Evolutionary conservation across 1,140 invertebrate genomes (phyloP).

Genomic region (Chrysopa pallens): DNA sequence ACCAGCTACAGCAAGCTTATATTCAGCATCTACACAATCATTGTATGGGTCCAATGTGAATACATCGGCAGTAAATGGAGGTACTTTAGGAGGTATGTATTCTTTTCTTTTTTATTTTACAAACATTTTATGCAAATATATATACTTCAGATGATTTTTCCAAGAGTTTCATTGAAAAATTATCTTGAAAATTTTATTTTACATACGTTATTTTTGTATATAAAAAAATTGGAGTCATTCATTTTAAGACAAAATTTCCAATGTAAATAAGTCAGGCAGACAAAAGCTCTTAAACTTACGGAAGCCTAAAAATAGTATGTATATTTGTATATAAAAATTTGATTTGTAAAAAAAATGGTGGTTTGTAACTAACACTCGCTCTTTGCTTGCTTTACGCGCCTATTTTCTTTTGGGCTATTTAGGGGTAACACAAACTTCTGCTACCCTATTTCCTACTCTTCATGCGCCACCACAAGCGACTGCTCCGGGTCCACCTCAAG

Average conservation of each 20-base stretch:
- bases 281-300: no score
- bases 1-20: constrained; percentile 29
- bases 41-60: constrained; percentile 21
- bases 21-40: constrained; percentile 20
- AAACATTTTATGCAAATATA: no score
- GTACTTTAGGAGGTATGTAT: constrained; percentile 19
- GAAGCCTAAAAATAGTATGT: no score
- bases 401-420: constrained; percentile 4
- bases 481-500: constrained; percentile 5
- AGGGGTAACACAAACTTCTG: constrained; percentile 20
- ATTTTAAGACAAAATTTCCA: no score
- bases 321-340: no score
- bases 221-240: no score
- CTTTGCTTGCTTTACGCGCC: constrained; percentile 1
- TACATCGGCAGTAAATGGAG: constrained; percentile 20
- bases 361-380: neutral
- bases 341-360: neutral
- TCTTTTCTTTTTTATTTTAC: neutral
- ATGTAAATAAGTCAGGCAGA: no score
- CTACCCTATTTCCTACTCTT: constrained; percentile 30
- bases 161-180: no score
- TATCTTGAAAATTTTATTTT: neutral
- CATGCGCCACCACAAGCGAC: constrained; percentile 17
- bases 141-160: no score
- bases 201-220: constrained; percentile 1